Evolutionary conservation across 2,797 vertebrate species (phyloP).

Genomic region (Sparus aurata): DNA sequence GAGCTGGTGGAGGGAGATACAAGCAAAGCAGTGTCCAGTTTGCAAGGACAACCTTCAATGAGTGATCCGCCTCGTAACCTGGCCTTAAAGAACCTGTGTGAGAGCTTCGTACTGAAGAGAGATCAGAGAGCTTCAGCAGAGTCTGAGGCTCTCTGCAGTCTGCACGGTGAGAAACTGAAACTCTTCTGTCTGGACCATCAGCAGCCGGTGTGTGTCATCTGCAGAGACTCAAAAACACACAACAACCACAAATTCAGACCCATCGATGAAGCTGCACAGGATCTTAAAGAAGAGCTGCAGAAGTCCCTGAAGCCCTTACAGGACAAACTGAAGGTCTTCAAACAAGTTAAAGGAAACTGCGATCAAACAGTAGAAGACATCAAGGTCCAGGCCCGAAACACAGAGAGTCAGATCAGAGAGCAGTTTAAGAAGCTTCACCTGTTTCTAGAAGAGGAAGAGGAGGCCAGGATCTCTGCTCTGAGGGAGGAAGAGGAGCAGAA

Average conservation of each 20-base stretch:
- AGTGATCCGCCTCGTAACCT: neutral
- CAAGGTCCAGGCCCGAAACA: neutral
- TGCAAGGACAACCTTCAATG: neutral
- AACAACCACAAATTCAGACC: neutral
- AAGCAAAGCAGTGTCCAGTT: neutral
- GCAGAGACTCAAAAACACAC: neutral
- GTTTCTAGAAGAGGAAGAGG: neutral
- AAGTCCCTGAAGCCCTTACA: neutral
- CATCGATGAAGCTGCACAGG: neutral
- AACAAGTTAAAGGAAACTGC: neutral
- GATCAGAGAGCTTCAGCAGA: neutral
- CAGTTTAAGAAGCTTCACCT: slow-evolving; percentile 16
- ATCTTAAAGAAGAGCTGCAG: neutral
- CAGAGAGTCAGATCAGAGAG: neutral
- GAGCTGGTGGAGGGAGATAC: neutral
- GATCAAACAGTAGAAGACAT: neutral
- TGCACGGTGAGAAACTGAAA: neutral
- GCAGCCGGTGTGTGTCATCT: neutral
- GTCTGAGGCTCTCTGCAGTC: neutral
- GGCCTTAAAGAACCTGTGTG: neutral
- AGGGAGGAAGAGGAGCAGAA: too few species aligned
- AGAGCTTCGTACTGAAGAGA: neutral
- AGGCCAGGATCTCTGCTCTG: too few species aligned
- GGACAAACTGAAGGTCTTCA: neutral
- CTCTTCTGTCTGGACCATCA: slow-evolving; percentile 2